Evolutionary conservation across 2,888 invertebrate species (phyloP), one percentile per base, ranked within the genome.

Genomic region (Lypha dubia): DNA sequence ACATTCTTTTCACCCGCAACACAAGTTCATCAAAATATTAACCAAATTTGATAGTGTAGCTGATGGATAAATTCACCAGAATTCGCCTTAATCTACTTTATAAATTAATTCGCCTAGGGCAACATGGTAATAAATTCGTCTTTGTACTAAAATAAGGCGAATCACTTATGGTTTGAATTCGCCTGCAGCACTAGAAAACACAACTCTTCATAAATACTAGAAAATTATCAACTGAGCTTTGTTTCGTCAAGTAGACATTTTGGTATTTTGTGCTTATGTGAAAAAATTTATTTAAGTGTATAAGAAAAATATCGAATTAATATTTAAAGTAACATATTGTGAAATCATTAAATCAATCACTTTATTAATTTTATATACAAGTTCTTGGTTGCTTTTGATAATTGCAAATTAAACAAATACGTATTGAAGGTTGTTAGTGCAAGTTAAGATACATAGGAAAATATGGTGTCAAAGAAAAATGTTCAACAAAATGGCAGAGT

Each of bases 381-480:
- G 38, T 41, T 53, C 17, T 73, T 68, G 46, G 44, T 20, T 65
- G 51, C 44, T 44, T 75, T 71, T 62, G 9, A 32, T 35, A n/a
- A 71, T 22, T 44, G 11, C 17, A 32, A 71, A 60, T 17, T 9
- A 35, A 67, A 60, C 9, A 62, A 41, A n/a, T 68, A 67, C n/a
- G 60, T 56, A 68, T 60, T 79, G 41, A 63, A 62, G 70, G 46
- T 74, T 77, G 68, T 68, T 60, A 15, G 51, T 70, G 60, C 38
- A 73, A 68, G 53, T 53, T n/a, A 41, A 62, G 32, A 24, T 51
- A 32, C 28, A 11, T 38, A 38, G 38, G 1, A 22, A 46, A 38
- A 83, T 73, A 88, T 88, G 88, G 88, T 87, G 83, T 88, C 89
- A 5, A 88, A 88, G 63, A 88, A 86, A 67, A 89, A 89, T 86